Evolutionary conservation across 2,113 vertebrate genomes (phyloP).

Genomic region (Leptosomus discolor): DNA sequence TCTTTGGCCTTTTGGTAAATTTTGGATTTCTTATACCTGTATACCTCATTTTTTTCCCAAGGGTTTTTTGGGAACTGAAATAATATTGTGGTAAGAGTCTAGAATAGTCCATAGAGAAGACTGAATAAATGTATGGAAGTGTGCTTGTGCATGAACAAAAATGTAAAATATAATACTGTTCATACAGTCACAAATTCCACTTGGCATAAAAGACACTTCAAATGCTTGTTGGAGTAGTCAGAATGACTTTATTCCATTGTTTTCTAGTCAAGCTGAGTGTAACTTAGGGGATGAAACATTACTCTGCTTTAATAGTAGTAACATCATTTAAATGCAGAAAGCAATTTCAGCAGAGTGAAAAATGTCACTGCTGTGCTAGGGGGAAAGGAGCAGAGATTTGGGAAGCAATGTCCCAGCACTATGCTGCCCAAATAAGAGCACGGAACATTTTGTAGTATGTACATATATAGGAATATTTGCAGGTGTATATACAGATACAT

Average conservation of each 20-base stretch:
- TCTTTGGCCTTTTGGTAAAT: neutral
- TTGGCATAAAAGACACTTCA: neutral
- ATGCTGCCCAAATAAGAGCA: neutral
- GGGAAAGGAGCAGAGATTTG: neutral
- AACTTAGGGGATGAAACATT: neutral
- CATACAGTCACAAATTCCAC: neutral
- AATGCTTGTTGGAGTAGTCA: neutral
- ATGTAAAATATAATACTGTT: neutral
- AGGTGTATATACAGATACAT: neutral
- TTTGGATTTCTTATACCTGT: neutral
- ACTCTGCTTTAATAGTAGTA: neutral
- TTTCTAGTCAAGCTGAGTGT: neutral
- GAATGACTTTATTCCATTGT: neutral
- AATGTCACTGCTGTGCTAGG: rapidly evolving
- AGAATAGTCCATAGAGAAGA: neutral
- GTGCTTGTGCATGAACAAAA: neutral
- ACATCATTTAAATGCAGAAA: neutral
- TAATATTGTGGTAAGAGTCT: neutral
- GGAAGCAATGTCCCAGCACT: neutral
- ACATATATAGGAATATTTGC: neutral
- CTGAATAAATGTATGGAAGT: neutral
- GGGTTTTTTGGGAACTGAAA: neutral
- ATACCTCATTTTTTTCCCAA: neutral
- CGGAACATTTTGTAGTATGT: neutral
- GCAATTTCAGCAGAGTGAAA: neutral